Evolutionary conservation across 1,140 invertebrate genomes (phyloP), one percentile per base, ranked within the genome.

Genomic region (Ooceraea biroi): DNA sequence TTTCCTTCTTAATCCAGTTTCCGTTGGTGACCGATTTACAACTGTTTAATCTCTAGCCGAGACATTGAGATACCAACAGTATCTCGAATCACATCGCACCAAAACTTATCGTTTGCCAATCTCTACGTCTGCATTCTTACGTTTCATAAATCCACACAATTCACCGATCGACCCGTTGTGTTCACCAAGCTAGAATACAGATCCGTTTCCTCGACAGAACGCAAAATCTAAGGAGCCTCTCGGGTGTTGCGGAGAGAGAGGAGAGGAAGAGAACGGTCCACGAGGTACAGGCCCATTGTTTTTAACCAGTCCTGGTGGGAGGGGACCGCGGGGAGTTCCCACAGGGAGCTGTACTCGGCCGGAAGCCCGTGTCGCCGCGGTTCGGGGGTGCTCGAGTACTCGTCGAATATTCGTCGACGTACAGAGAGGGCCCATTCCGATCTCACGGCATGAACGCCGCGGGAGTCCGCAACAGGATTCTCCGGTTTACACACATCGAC

Each of bases 371-470:
- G 66, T 68, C 74, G 84, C 58, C 73, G 65, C 85, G 69, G 82
- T 83, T 63, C 74, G 73, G 83, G 65, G 50, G 83, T 50, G 89
- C 90, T 90, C 90, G 89, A 90, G 88, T 87, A 69, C 78, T 68
- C 73, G 46, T 83, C 87, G 84, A 73, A 86, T 82, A 80, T 86
- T 87, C 89, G 90, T 87, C 89, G 90, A 88, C 27, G 83, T 44
- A 68, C 65, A 48, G 25, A 60, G 66, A 88, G 72, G 85, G 63
- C 88, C 82, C 74, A 76, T 88, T 76, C 71, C 89, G 93, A 93
- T 94, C 93, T 91, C 93, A 93, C 93, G 93, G 93, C 93, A 88
- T 86, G 91, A 91, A 91, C 93, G 85, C 89, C 89, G 92, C 93
- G 93, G 92, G 93, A 92, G 92, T 92, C 89, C 91, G 87, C 90